Base-by-base conservation (phyloP, 2,888 invertebrate species). In the Eilema griseolum region DNA sequence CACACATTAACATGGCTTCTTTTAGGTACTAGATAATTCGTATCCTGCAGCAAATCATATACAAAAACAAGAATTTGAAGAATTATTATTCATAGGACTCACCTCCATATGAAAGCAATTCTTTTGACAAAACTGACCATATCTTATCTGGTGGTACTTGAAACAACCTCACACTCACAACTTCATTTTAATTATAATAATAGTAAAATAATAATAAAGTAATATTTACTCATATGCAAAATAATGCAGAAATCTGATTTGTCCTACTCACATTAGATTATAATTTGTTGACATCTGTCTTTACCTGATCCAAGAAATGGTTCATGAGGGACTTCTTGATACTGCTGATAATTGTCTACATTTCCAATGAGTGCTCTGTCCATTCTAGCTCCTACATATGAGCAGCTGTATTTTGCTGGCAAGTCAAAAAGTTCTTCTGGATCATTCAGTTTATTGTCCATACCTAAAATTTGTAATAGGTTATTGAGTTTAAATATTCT, bases 401-500 rank as follows among this genome's bases (percentile, higher is more conserved):
- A 93, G 78, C 97, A 96, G 71, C 96, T 95, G 75, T 97, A 93
- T 63, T 96, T 92, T 31, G 96, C 95, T 0, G 98, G 99, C 69
- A 99, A 92, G 88, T 98, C 98, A 92, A 97, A 98, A 0, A 99
- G 92, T 90, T 98, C 98, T 84, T 98, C 98, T 0, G 97, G 94
- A 83, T 96, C 96, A 78, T 96, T 96, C 56, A 99, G 89, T 84
- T 97, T 96, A 10, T 97, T 97, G 56, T 96, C 96, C 23, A 97
- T 93, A 1, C 98, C 95, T 95, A 64, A 33, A 86, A 83, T 72
- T 33, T 20, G 57, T 57, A 1, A 57, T 14, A 11, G 12, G 3
- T 59, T 26, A 59, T 52, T 52, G 20, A 10, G 10, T n/a, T 52
- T 52, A 10, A 52, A 46, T 20, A 20, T 20, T 46, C 0, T 5